These are phyloP conservation scores for Peromyscus eremicus DNA, from an alignment of 2,797 vertebrate genomes.

Conservation along the genomic window DNA sequence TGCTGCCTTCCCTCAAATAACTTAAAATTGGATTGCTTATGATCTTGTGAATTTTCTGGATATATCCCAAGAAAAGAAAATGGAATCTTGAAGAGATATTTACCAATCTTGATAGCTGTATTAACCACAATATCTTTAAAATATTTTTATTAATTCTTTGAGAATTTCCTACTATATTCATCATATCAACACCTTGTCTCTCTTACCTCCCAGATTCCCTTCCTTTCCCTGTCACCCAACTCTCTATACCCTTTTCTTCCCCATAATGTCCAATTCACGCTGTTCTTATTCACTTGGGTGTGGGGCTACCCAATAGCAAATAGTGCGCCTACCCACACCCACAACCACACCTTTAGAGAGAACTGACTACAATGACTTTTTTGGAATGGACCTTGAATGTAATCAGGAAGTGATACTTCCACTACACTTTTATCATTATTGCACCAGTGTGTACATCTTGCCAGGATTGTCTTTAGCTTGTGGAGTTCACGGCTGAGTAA, in stretches of 20 bases:
- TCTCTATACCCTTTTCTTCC: background rate
- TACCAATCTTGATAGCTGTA: background rate
- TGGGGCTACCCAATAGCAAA: background rate
- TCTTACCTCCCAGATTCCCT: background rate
- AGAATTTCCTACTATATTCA: background rate
- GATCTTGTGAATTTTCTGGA: background rate
- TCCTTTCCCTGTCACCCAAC: too few species aligned
- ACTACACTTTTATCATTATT: background rate
- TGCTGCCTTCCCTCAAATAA: too few species aligned
- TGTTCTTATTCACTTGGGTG: background rate
- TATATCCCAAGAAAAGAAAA: background rate
- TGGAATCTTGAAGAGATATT: background rate
- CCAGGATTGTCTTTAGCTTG: background rate
- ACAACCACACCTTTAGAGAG: background rate
- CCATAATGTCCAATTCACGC: background rate
- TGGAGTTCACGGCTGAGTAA: background rate
- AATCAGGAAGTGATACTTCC: background rate
- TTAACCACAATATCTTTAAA: background rate
- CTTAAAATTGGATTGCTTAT: background rate
- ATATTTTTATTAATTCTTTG: background rate
- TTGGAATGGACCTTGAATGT: background rate
- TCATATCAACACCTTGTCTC: background rate
- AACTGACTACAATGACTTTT: background rate
- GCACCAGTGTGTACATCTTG: background rate
- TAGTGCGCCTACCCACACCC: background rate